These are phyloP conservation scores for Euglossa dilemma DNA, from an alignment of 1,140 invertebrate species.

Conservation along the genomic window DNA sequence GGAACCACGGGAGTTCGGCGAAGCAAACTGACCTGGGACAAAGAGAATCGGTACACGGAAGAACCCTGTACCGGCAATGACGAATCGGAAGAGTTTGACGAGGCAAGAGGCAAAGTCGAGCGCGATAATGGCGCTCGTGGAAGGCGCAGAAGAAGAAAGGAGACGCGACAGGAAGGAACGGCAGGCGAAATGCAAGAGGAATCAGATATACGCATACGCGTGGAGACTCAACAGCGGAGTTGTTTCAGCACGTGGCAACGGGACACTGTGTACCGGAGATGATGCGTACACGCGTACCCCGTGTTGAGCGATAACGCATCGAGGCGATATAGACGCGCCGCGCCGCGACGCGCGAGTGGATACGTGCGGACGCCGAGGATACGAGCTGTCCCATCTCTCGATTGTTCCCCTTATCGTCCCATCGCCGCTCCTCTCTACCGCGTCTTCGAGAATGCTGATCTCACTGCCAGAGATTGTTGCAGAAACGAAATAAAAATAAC, in stretches of 20 bases:
- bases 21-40: too few species aligned
- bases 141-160: constrained; percentile 12
- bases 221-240: constrained; percentile 45
- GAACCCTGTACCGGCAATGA: too few species aligned
- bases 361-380: constrained; percentile 2
- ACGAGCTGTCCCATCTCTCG: constrained; percentile 33
- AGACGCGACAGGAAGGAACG: background rate
- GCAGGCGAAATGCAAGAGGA: constrained; percentile 14
- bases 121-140: background rate
- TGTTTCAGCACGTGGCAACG: constrained; percentile 46
- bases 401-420: constrained; percentile 32
- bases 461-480: constrained; percentile 7
- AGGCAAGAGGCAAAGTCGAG: too few species aligned
- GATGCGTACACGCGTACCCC: background rate
- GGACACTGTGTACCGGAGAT: constrained; percentile 25
- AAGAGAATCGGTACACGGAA: too few species aligned
- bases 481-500: constrained; percentile 11
- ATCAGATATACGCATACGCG: constrained; percentile 16
- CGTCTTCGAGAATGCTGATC: constrained; percentile 36
- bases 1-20: too few species aligned
- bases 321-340: background rate
- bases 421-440: constrained; percentile 12
- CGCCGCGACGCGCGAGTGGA: too few species aligned
- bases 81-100: too few species aligned
- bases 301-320: constrained; percentile 29